Percentiles rank a stretch among this genome's conserved stretches.
phyloP scores from a whole-genome alignment of 2,113 vertebrate genomes.

The Pterocles gutturalis region DNA sequence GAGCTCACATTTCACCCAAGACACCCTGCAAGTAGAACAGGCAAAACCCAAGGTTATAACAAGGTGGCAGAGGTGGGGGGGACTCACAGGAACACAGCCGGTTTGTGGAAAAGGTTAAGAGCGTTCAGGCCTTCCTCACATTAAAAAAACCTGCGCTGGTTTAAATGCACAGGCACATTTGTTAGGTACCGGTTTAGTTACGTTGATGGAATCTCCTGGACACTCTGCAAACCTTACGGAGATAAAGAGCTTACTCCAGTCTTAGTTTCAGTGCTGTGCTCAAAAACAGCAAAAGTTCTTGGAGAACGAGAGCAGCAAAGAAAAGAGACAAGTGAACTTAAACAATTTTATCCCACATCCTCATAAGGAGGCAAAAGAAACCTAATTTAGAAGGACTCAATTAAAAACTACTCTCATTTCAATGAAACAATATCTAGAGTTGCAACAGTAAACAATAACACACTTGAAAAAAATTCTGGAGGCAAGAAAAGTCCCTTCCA shows the following conservation, averaged over 20 bases:
- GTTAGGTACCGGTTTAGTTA: background rate
- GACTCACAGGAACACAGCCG: background rate
- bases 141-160: rapidly evolving
- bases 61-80: rapidly evolving
- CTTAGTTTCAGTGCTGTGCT: background rate
- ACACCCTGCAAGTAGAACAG: background rate
- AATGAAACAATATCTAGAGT: background rate
- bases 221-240: background rate
- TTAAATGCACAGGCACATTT: background rate
- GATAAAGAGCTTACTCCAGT: background rate
- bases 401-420: background rate
- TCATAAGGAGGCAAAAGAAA: background rate
- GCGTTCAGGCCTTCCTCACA: background rate
- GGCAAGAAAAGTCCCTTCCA: background rate
- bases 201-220: background rate
- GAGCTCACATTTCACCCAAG: background rate
- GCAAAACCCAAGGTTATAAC: background rate
- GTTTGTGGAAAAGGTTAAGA: background rate
- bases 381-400: background rate
- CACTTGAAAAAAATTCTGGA: background rate
- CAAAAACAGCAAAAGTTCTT: background rate
- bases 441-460: background rate
- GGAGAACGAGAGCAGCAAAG: background rate
- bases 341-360: background rate
- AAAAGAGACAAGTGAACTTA: background rate